These are phyloP conservation scores for Lasius fuliginosus DNA, from an alignment of 2,888 invertebrate genomes.

Conservation along the genomic window DNA sequence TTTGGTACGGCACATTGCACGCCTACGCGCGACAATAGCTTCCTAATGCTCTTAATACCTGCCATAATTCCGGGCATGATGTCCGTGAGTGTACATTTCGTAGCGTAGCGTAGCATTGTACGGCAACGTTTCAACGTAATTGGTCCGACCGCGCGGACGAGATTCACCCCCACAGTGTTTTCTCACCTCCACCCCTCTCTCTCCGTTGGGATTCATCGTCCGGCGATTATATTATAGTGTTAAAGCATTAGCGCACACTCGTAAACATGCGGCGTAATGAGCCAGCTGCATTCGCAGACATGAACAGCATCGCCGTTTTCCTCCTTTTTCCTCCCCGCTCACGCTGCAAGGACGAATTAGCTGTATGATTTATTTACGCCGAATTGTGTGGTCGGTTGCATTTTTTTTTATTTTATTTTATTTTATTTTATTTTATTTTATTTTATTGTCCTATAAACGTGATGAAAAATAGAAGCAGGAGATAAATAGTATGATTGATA, in stretches of 20 bases:
- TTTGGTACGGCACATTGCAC: constrained; percentile 49
- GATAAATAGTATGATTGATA: background rate
- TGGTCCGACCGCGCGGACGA: constrained; percentile 51
- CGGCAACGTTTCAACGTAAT: constrained; percentile 66
- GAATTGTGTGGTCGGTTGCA: constrained; percentile 4
- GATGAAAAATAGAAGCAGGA: background rate
- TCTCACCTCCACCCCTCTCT: constrained; percentile 20
- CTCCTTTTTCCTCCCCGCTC: background rate
- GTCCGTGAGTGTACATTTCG: constrained; percentile 51
- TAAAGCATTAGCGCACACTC: constrained; percentile 51
- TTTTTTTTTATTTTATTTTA: constrained; percentile 18
- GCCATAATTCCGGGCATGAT: constrained; percentile 64
- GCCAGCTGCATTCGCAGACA: constrained; percentile 54
- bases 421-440: constrained; percentile 13
- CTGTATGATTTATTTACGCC: constrained; percentile 11
- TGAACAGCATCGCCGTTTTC: constrained; percentile 17
- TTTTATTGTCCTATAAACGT: background rate
- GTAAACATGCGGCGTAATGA: constrained; percentile 57
- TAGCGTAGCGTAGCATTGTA: constrained; percentile 49
- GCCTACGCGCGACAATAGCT: constrained; percentile 59
- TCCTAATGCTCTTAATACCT: constrained; percentile 66
- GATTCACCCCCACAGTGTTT: constrained; percentile 60
- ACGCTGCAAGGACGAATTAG: constrained; percentile 28
- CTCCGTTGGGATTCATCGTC: constrained; percentile 40
- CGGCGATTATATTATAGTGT: constrained; percentile 62